Evolutionary conservation across 2,113 vertebrate species (phyloP).

Genomic region (Chamaea fasciata): DNA sequence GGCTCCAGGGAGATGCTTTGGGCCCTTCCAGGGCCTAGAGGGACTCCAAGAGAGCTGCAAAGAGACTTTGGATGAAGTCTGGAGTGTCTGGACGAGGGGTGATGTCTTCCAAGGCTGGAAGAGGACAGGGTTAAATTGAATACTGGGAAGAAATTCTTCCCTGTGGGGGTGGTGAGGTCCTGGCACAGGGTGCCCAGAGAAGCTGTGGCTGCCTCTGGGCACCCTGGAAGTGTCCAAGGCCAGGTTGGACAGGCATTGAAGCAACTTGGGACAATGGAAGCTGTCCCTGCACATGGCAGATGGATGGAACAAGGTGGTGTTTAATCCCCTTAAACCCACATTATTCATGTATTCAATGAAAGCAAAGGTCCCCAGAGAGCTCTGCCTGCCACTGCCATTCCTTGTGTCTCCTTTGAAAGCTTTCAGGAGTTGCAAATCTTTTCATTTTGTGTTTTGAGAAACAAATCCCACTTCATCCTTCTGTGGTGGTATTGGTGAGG

Average conservation of each 20-base stretch:
- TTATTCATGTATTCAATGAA: not conserved
- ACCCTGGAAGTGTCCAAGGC: not conserved
- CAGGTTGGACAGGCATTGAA: not conserved
- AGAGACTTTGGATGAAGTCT: not conserved
- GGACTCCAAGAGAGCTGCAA: not conserved
- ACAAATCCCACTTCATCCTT: not conserved
- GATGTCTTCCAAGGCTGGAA: not conserved
- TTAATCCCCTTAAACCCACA: not conserved
- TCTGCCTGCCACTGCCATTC: not conserved
- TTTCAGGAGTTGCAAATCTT: not conserved
- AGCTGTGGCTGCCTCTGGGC: not conserved
- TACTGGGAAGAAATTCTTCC: not conserved
- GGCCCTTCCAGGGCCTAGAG: not conserved
- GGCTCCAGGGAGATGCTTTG: too few relatives aligned
- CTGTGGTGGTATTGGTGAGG: not conserved
- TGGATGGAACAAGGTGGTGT: not conserved
- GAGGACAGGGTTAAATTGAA: not conserved
- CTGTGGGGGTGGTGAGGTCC: not conserved
- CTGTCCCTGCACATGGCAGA: not conserved
- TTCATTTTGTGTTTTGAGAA: not conserved
- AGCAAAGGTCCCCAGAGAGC: not conserved
- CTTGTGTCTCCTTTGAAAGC: not conserved
- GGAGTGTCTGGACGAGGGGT: not conserved
- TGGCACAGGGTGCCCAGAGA: too few relatives aligned
- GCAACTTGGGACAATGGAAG: not conserved